Base-by-base conservation (phyloP, 2,888 invertebrate species). In the Drosophila ezoana region DNA sequence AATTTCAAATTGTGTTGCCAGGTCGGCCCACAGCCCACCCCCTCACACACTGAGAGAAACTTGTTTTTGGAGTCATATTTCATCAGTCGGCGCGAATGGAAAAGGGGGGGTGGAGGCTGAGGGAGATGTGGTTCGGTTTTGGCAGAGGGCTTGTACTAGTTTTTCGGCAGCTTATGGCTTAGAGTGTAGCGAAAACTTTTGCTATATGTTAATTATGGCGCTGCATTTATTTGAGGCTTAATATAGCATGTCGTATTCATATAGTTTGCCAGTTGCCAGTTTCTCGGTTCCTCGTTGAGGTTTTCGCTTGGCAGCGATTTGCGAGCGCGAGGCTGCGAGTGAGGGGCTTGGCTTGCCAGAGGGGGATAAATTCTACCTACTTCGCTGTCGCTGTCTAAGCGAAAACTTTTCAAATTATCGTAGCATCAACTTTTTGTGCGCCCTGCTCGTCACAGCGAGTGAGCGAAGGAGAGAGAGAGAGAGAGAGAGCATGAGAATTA, bases 121-220 rank as follows among this genome's bases (percentile, higher is more conserved):
- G 10, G 0, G 1, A 8, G 10, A 20, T 2, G 35, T 14, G 18
- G 33, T 28, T 3, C 14, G 38, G 38, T 6, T 16, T 14, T 9
- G 16, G 35, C 13, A 35, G 35, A 6, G 63, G 48, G 16, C 28
- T 6, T 40, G 62, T 61, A 45, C 58, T 54, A 63, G 70, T 53
- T 76, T 69, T 76, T 66, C 63, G 58, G 44, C 58, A 69, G 76
- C 77, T 79, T 79, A 67, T 52, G 65, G 77, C 61, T 83, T 65
- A 77, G 81, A 66, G 53, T 38, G 59, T 49, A 61, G 48, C 47
- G 32, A 70, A 89, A 89, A 90, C 81, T 89, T 89, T 89, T 77
- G 77, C 89, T 85, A 85, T 87, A 89, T 87, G 89, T 90, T 90
- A 89, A 89, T 89, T 89, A 90, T 85, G 86, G 79, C 82, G 72